Base-by-base conservation (phyloP, 1,140 invertebrate species). In the Caerostris darwini region DNA sequence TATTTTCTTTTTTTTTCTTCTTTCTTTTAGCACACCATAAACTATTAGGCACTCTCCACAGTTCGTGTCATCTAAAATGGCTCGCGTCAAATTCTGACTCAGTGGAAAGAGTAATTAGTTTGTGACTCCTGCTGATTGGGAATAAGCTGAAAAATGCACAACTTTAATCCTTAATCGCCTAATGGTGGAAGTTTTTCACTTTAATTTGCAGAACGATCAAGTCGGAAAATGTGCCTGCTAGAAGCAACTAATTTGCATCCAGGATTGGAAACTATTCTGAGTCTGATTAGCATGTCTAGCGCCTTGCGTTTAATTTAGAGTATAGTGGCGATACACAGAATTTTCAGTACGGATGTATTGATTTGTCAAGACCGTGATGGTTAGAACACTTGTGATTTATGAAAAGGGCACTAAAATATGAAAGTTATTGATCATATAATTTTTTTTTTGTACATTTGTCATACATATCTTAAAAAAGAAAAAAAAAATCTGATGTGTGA, bases 31-130 rank as follows among this genome's bases (percentile, higher is more conserved):
- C 14, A 7, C 17, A 19, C 56, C 82, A 58, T 83, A 83, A 77
- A 83, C 56, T 83, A 83, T 77, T 50, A 77, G 71, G 71, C 7
- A 50, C 71, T 77, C 71, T 77, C 56, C 3, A 17, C 14, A 56
- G 56, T 57, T 83, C 82, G 82, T n/a, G 56, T 83, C 56, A 58
- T 83, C 82, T 58, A 19, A 14, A 58, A 53, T 6, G 54, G 82
- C 71, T 77, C 34, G 34, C 53, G 71, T 50, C 53, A 77, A 50
- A 77, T 53, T 77, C 19, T 77, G 34, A 77, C 19, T 77, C 71
- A 53, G 34, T 10, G 8, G 71, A 58, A 77, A 83, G 82, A 83
- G 56, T 83, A 56, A 54, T 83, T 83, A 53, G 71, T 50, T 77
- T 14, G 50, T 34, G 5, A 77, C 19, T 53, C 53, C 3, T 50